These are phyloP conservation scores for Rhinogobius similis DNA, from an alignment of 2,113 vertebrate species.

Conservation along the genomic window DNA sequence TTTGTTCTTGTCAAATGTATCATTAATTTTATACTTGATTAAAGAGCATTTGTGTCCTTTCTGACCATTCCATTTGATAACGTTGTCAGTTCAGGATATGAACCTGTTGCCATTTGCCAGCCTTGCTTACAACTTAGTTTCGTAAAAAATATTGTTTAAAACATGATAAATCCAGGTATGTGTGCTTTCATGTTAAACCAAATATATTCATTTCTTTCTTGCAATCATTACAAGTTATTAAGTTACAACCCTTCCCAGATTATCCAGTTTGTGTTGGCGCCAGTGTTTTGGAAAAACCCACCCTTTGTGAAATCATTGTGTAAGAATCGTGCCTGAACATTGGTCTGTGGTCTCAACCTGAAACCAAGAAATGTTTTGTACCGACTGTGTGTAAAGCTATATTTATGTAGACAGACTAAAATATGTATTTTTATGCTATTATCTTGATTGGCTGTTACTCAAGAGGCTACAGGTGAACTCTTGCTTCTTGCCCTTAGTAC, in stretches of 20 bases:
- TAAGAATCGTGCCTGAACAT: slow-evolving; percentile 64
- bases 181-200: background rate
- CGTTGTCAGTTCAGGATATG: no score
- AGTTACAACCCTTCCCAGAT: background rate
- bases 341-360: slow-evolving; percentile 48
- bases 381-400: slow-evolving; percentile 65
- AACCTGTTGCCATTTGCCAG: no score
- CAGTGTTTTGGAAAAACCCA: slow-evolving; percentile 4
- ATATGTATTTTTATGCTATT: slow-evolving; percentile 70
- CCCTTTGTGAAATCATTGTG: slow-evolving; percentile 20
- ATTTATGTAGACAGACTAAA: slow-evolving; percentile 57
- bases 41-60: background rate
- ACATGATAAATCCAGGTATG: background rate
- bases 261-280: slow-evolving; percentile 16
- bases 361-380: slow-evolving; percentile 68
- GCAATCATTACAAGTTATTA: background rate
- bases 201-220: background rate
- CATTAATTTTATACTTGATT: background rate
- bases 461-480: background rate
- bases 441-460: slow-evolving; percentile 49
- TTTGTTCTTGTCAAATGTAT: background rate
- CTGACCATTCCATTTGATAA: background rate
- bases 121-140: background rate
- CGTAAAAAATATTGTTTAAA: background rate
- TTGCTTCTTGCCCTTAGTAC: background rate